Conservation (phyloP, 2,888 invertebrate genomes). For the Xanthia icteritia region DNA sequence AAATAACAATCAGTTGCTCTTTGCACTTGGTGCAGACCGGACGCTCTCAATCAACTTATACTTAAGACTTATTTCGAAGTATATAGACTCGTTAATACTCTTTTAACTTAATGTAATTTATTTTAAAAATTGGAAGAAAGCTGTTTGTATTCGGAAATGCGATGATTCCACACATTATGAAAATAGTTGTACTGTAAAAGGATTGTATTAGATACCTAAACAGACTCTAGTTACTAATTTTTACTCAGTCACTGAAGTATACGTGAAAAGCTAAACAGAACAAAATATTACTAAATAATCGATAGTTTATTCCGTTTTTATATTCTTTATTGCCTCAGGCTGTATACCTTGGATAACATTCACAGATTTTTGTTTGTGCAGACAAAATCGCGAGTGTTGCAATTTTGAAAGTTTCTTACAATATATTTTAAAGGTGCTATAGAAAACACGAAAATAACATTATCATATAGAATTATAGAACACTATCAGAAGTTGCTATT, state of each 20-base stretch:
- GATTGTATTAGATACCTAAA: constrained; percentile 19
- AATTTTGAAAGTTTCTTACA: not conserved
- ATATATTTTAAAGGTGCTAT: not conserved
- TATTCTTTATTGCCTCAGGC: not conserved
- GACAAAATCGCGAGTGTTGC: not conserved
- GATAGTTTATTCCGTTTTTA: not conserved
- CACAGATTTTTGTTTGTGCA: not conserved
- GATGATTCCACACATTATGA: no score
- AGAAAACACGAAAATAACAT: not conserved
- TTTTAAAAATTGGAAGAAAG: no score
- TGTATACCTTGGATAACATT: not conserved
- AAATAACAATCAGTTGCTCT: no score
- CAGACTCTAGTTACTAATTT: constrained; percentile 1
- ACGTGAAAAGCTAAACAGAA: not conserved
- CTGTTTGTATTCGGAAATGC: no score
- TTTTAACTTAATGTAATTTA: no score
- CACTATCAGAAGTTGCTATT: no score
- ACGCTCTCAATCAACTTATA: no score
- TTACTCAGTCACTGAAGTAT: not conserved
- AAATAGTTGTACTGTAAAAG: constrained; percentile 8
- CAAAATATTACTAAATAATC: not conserved
- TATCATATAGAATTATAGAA: no score
- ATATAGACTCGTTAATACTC: no score
- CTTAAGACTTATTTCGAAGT: no score
- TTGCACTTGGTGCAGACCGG: no score